Evolutionary conservation across 2,113 vertebrate genomes (phyloP), one percentile per base, ranked within the genome.

Genomic region (Phrynosoma platyrhinos): DNA sequence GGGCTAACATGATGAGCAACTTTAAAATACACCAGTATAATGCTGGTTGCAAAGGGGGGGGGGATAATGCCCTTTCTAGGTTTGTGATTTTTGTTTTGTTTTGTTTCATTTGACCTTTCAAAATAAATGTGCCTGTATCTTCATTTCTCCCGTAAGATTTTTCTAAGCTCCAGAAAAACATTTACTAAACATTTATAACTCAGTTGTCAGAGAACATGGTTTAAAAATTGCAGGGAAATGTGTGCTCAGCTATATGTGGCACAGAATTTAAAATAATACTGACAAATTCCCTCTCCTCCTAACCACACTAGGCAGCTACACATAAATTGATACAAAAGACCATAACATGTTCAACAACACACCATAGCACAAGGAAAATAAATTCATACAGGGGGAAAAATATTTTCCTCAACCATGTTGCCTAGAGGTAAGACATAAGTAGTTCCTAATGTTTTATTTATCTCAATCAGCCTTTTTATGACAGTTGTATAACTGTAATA

Each of bases 241-340:
- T 58, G 7, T 36, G 12, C n/a, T 18, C 47, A 32, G 42, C 25
- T 74, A 55, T 23, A 18, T 9, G 30, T 23, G 27, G 30, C 47
- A 58, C 25, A 47, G 64, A 83, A 83, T 69, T 83, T 68, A 47
- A 84, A 53, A 36, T 74, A 84, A 40, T 40, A 75, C 27, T 76
- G 25, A 16, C 4, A 10, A 30, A 64, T 30, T 64, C 12, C 83
- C 2, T 85, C 1, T 6, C 9, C 25, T 85, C 71, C 23, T 64
- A 62, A 76, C 72, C 12, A 25, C 8, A 72, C 30, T 5, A 27
- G 47, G 30, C 47, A 76, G 32, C 52, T 84, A 30, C 52, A 62
- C 10, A 18, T 20, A 62, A 85, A 64, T 27, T 62, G 72, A 58
- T 58, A 84, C 32, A 58, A 76, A 47, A 36, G 40, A 69, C n/a